These are phyloP conservation scores for Turritopsis rubra DNA, from an alignment of 30 jellyfish, hydroid and myxozoan species.

Conservation along the genomic window DNA sequence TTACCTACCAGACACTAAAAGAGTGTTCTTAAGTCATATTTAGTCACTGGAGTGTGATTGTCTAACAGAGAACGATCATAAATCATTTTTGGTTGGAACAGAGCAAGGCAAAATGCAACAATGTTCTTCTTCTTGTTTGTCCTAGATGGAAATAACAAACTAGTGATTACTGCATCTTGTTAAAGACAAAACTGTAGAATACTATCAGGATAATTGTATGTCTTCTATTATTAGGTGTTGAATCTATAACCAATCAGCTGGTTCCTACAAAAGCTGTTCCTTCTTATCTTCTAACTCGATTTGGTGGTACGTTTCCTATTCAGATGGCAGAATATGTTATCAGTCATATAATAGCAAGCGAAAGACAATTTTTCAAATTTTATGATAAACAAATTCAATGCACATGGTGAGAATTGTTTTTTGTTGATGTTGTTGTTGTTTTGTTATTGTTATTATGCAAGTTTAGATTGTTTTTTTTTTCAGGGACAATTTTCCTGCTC, in stretches of 20 bases:
- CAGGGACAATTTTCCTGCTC: constrained; percentile 5
- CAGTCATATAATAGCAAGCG: constrained; percentile 72
- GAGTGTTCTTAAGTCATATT: no score
- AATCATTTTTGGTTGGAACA: no score
- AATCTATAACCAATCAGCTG: constrained; percentile 19
- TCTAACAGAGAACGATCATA: no score
- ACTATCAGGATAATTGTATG: background rate
- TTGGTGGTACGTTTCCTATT: constrained; percentile 45
- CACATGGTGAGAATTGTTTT: constrained; percentile 27
- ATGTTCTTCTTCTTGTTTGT: no score
- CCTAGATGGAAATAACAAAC: no score
- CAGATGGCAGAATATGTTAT: constrained; percentile 84
- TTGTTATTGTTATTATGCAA: background rate
- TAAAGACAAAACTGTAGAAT: background rate
- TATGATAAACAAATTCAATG: constrained; percentile 32
- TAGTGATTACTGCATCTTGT: background rate
- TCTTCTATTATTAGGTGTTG: constrained; percentile 45
- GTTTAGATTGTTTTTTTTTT: background rate
- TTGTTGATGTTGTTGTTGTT: background rate
- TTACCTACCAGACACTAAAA: no score
- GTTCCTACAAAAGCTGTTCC: constrained; percentile 39
- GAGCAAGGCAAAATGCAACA: no score
- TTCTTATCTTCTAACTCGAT: constrained; percentile 21
- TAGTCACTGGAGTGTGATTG: no score
- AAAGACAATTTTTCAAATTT: constrained; percentile 34